A percentile compares a stretch with the other conserved stretches of the same genome.
These are phyloP conservation scores for Pycnomerus fuliginosus DNA, from an alignment of 2,888 invertebrate species.

Conservation along the genomic window DNA sequence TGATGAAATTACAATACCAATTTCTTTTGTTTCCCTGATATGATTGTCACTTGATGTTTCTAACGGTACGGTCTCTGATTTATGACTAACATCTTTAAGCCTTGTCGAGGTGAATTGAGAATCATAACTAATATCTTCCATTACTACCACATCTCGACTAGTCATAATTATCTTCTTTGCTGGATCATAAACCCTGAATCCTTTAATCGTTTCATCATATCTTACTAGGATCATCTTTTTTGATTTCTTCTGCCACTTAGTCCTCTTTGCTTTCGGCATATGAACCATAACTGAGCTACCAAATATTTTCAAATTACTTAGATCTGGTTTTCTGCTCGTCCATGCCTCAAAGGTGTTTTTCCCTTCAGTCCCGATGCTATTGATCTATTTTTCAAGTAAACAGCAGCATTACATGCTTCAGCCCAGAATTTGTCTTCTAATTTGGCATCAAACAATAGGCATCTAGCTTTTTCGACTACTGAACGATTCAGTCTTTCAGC, in stretches of 20 bases:
- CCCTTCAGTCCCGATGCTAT: conserved; percentile 2
- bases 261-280: conserved; percentile 36
- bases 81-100: too few relatives aligned
- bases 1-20: too few relatives aligned
- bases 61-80: too few relatives aligned
- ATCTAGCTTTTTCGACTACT: conserved; percentile 6
- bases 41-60: too few relatives aligned
- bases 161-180: conserved; percentile 1
- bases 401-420: conserved; percentile 14
- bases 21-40: too few relatives aligned
- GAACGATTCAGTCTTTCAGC: not conserved
- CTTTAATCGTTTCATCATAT: conserved; percentile 34
- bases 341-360: conserved; percentile 11
- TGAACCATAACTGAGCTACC: conserved; percentile 40
- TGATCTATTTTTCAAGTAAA: conserved; percentile 11
- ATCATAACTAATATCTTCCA: too few relatives aligned
- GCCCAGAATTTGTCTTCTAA: conserved; percentile 14
- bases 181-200: conserved; percentile 8
- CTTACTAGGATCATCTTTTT: conserved; percentile 38
- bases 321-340: conserved; percentile 26
- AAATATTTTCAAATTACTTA: conserved; percentile 43
- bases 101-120: too few relatives aligned
- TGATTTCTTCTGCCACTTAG: conserved; percentile 40
- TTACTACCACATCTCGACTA: conserved; percentile 7
- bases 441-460: conserved; percentile 13